Evolutionary conservation across 2,888 invertebrate species (phyloP), one percentile per base, ranked within the genome.

Genomic region (Zygothrica quintamaculata): DNA sequence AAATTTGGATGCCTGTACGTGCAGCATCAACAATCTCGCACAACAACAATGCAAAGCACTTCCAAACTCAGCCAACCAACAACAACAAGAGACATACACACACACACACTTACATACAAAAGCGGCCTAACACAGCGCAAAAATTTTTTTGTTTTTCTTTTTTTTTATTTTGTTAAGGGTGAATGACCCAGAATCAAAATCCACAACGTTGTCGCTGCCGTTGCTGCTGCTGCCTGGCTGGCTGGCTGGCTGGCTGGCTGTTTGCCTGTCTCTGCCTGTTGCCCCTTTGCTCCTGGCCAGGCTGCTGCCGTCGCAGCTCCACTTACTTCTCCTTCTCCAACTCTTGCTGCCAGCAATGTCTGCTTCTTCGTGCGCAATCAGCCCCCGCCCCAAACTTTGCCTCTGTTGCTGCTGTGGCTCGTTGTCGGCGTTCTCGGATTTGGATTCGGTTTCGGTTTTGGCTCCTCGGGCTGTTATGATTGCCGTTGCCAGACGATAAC

Each of bases 151-250:
- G 66, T 78, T 88, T 29, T 29, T 29, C 26, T 8, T 26, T 37
- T 29, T 50, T 55, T 72, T 66, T 72, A 82, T 88, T 88, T 88
- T 81, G 80, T 84, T 72, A 84, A 87, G 89, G 88, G 88, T 88
- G 88, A 88, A 88, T 89, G 88, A 88, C 88, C 89, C 88, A 89
- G 80, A 89, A 88, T 88, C 80, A 84, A 86, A 80, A 86, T 77
- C 74, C 86, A 86, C 84, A 86, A 64, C 73, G 75, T 70, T 68
- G 81, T 86, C 77, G 72, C 39, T 61, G 64, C 47, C 42, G 81
- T 39, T 58, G 60, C 52, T 31, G 75, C 53, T 29, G 42, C 43
- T 52, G 48, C 51, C 53, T 59, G 60, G 33, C 48, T 56, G 46
- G 9, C 65, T 65, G 65, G 6, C 48, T 50, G 42, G 11, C 46